Evolutionary conservation across 2,113 vertebrate genomes (phyloP), one percentile per base, ranked within the genome.

Genomic region (Cisticola juncidis): DNA sequence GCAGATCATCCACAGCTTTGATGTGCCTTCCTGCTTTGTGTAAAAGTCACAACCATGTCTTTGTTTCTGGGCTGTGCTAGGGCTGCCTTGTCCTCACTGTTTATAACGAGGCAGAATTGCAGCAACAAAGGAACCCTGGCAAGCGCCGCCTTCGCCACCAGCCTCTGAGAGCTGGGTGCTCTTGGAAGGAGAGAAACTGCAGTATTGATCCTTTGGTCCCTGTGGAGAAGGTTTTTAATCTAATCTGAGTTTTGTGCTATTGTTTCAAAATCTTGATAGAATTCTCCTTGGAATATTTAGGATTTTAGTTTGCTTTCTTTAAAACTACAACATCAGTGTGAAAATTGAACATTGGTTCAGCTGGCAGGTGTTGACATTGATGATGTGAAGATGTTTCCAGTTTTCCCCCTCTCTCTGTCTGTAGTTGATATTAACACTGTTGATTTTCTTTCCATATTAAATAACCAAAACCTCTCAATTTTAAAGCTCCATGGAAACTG

Each of bases 1-100:
- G n/a, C 81, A 87, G 45, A 53, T 48, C 54, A 86, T 86, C 80
- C 69, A 23, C 62, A 69, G 68, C 88, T 93, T 94, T 88, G 90
- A 77, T 92, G 82, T 94, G 66, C 66, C 71, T 93, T 93, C 77
- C 86, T 9, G 6, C 80, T 91, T 61, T 79, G 60, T 78, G 64
- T 48, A 12, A 5, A 35, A 83, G 42, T 44, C 53, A 88, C 72
- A 81, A 17, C 56, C 0, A 0, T 9, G 12, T 31, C 88, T 90
- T 92, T 92, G 86, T 78, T 83, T 78, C 86, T 93, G 92, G 47
- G 14, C 50, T 61, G 51, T 57, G 38, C 10, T 81, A 17, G 51
- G 44, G 51, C 68, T 93, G 71, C 1, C 35, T 83, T 70, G 33
- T 36, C 65, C 85, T 88, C 45, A 1, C 74, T 92, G 72, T 73